Conservation (phyloP, 2,113 vertebrate genomes). For the Sinosuthora webbiana region DNA sequence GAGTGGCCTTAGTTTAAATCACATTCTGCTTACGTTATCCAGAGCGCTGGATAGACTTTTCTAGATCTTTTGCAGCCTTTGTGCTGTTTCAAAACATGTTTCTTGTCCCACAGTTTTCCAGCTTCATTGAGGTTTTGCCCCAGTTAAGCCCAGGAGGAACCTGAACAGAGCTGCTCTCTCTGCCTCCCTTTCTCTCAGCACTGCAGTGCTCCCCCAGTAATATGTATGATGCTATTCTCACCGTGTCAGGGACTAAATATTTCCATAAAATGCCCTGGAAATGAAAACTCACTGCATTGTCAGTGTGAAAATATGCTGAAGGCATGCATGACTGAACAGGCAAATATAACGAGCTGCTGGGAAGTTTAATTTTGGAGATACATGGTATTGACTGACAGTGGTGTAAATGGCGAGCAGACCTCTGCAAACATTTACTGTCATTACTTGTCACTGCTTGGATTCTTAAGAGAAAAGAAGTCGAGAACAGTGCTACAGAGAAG, state of each 20-base stretch:
- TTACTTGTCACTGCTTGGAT: background rate
- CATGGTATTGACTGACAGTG: constrained; percentile 16
- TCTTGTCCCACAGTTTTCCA: background rate
- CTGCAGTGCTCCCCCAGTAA: background rate
- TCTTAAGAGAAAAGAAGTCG: background rate
- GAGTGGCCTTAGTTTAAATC: background rate
- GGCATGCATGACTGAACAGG: background rate
- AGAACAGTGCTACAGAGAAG: background rate
- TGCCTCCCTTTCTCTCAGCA: background rate
- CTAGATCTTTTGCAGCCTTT: background rate
- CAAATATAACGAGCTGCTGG: constrained; percentile 27
- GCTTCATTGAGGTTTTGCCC: background rate
- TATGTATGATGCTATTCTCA: background rate
- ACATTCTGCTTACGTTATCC: background rate
- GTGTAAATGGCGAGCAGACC: background rate
- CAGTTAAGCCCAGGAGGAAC: background rate
- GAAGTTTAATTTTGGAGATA: constrained; percentile 21
- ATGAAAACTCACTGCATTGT: background rate
- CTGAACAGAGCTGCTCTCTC: background rate
- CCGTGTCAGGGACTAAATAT: background rate
- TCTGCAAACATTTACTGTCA: constrained; percentile 2
- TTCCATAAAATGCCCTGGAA: background rate
- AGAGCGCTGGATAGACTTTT: background rate
- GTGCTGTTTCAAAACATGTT: background rate
- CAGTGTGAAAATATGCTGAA: background rate